phyloP scores from a whole-genome alignment of 2,113 vertebrate genomes.

The Marcusenius ussheri region DNA sequence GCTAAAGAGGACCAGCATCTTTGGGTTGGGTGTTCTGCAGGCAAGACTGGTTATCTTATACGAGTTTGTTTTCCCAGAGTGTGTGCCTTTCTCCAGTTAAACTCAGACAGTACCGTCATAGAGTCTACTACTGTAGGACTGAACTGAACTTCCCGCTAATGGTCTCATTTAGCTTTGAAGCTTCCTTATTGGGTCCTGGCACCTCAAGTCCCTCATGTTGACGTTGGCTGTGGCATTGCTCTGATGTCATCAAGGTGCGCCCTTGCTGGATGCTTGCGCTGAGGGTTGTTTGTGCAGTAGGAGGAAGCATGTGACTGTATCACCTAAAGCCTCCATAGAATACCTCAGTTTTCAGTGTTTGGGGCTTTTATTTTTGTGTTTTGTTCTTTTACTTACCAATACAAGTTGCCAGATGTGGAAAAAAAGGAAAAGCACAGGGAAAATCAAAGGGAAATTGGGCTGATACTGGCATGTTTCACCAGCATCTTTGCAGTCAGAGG shows the following conservation, averaged over 20 bases:
- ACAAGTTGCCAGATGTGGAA: neutral
- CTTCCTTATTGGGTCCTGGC: neutral
- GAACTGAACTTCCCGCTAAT: neutral
- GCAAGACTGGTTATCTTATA: neutral
- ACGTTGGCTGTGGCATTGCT: neutral
- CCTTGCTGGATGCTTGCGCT: neutral
- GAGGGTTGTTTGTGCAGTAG: neutral
- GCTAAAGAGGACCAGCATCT: neutral
- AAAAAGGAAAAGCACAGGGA: neutral
- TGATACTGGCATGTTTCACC: neutral
- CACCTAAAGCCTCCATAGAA: neutral
- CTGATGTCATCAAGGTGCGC: neutral
- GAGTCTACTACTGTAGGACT: neutral
- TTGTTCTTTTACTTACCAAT: neutral
- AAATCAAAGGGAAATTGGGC: neutral
- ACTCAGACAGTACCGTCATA: neutral
- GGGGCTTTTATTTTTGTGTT: constrained; percentile 5
- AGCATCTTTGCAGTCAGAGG: neutral
- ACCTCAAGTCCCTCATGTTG: too few relatives aligned
- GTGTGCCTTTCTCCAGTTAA: neutral
- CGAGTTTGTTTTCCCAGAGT: neutral
- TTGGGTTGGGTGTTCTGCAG: neutral
- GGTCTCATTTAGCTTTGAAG: neutral
- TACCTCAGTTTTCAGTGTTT: constrained; percentile 23
- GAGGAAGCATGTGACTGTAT: neutral